phyloP scores from a whole-genome alignment of 1,140 invertebrate species.

The Conus ventricosus region DNA sequence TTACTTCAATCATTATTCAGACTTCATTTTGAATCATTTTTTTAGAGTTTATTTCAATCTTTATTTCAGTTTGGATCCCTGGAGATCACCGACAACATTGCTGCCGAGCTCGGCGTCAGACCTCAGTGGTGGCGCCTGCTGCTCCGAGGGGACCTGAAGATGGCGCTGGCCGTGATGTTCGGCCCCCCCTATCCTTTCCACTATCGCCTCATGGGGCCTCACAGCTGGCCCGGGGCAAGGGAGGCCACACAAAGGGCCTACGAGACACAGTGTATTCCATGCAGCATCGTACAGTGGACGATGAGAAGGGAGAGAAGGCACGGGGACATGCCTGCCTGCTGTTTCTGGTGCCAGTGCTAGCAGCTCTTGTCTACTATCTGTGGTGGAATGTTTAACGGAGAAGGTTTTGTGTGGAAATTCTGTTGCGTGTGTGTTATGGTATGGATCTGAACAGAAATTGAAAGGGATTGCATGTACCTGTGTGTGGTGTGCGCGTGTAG shows the following conservation, averaged over 20 bases:
- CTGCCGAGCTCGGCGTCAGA: neutral
- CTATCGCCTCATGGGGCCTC: conserved; percentile 64
- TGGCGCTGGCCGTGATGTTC: neutral
- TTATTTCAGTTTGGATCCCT: conserved; percentile 14
- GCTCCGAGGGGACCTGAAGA: neutral
- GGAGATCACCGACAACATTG: neutral
- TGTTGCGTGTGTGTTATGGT: too few species aligned
- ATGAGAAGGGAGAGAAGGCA: too few species aligned
- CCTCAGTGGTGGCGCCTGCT: neutral
- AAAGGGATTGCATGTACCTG: too few species aligned
- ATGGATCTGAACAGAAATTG: too few species aligned
- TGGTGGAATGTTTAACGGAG: too few species aligned
- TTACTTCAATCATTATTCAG: neutral
- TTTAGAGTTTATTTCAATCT: neutral
- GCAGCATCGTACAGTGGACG: neutral
- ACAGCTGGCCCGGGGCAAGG: conserved; percentile 49
- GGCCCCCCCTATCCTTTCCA: conserved; percentile 12
- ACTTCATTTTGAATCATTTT: neutral
- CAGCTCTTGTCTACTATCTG: too few species aligned
- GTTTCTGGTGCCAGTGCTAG: too few species aligned
- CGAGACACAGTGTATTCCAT: neutral
- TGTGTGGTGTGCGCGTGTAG: too few species aligned
- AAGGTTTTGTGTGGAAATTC: too few species aligned
- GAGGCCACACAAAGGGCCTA: conserved; percentile 3
- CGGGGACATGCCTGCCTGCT: too few species aligned